Base-by-base conservation (phyloP, 2,888 invertebrate genomes). In the Onthophagus sagittarius region DNA sequence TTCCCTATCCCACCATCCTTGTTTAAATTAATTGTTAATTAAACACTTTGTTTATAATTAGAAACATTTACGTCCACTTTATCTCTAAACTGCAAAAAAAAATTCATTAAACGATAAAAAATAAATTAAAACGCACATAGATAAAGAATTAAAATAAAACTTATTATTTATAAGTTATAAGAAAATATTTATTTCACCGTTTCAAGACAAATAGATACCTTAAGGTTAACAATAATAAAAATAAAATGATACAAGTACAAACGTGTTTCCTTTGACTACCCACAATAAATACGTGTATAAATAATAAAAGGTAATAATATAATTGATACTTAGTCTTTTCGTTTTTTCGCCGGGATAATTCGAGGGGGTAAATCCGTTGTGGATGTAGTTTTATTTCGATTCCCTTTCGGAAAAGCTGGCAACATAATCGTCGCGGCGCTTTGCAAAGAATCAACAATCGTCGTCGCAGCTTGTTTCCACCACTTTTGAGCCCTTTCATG, bases 341-440 rank as follows among this genome's bases (percentile, higher is more conserved):
- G 7, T 67, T 7, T 15, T 67, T 67, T 63, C 13, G n/a, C 7
- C 7, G 63, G 7, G 15, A 33, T 33, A 33, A n/a, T 2, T n/a
- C 14, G 14, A 14, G 69, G 62, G 11, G 23, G 31, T n/a, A 67
- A 31, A 32, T 67, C 67, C 11, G 67, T 71, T 32, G 39, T 71
- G 67, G 73, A 69, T 14, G 63, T 11, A 62, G 72, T 69, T 5
- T 63, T 63, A 13, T 69, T 32, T 7, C 39, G 23, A 13, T 72
- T 63, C 2, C 9, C 11, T 31, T 70, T 70, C 6, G 75, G 76
- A 5, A 73, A 69, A 15, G 79, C 80, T 1, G 80, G 81, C 71
- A 82, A 71, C 76, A 82, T 75, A 14, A 79, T 75, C 69, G 79
- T 73, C 62, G 81, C 80, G 33, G 81, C 77, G 74, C 77, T 79